Evolutionary conservation across 2,797 vertebrate species (phyloP).

Genomic region (Ficedula albicollis): DNA sequence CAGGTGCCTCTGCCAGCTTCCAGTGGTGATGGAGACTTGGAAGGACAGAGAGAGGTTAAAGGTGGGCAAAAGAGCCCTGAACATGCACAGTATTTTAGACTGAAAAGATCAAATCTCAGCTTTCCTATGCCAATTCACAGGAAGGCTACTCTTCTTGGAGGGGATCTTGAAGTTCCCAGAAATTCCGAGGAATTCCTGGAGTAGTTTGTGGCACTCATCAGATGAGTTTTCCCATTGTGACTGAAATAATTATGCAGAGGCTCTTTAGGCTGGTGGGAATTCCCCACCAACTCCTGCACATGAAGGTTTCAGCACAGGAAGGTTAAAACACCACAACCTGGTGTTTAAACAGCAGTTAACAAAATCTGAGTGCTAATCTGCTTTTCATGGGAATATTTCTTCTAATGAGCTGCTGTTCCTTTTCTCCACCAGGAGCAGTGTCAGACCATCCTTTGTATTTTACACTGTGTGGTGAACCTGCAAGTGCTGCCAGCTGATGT

Average conservation of each 20-base stretch:
- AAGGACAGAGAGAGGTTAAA: background rate
- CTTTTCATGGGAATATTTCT: background rate
- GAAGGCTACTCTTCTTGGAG: rapidly evolving
- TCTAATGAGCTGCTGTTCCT: conserved; percentile 27
- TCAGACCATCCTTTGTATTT: conserved; percentile 89
- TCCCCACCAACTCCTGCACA: background rate
- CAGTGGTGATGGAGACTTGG: background rate
- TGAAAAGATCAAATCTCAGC: background rate
- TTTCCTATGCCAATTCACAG: background rate
- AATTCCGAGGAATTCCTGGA: background rate
- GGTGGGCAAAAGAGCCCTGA: background rate
- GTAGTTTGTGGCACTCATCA: background rate
- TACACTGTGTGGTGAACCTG: conserved; percentile 87
- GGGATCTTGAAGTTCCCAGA: background rate
- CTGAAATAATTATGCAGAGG: background rate
- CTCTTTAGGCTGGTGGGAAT: background rate
- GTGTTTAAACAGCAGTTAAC: background rate
- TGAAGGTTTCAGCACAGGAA: background rate
- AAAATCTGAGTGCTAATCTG: background rate
- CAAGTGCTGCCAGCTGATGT: conserved; percentile 80
- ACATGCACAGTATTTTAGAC: background rate
- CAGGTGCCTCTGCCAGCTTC: background rate
- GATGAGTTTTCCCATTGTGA: background rate
- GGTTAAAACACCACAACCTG: background rate
- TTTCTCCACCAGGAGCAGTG: conserved; percentile 81